A percentile compares a stretch with the other conserved stretches of the same genome.
These are phyloP conservation scores for Conger conger DNA, from an alignment of 2,113 vertebrate genomes.

Conservation along the genomic window DNA sequence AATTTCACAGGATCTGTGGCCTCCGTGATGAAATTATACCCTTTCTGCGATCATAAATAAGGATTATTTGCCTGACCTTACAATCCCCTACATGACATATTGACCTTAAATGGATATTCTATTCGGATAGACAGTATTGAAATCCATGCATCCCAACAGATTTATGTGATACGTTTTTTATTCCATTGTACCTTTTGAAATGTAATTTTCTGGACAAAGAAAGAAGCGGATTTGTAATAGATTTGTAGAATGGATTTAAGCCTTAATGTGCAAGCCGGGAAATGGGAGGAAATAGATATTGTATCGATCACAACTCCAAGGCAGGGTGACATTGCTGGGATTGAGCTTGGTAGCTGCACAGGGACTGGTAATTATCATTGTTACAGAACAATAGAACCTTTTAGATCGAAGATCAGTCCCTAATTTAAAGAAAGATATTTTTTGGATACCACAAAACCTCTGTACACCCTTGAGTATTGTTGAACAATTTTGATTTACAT, in stretches of 20 bases:
- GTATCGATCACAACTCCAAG: background rate
- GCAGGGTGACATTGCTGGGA: background rate
- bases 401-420: too few relatives aligned
- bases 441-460: background rate
- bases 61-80: background rate
- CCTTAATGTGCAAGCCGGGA: background rate
- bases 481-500: too few relatives aligned
- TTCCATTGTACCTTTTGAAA: constrained; percentile 1
- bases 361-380: background rate
- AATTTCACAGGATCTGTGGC: background rate
- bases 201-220: background rate
- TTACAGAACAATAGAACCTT: too few relatives aligned
- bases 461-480: too few relatives aligned
- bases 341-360: background rate
- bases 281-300: background rate
- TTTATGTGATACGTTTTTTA: background rate
- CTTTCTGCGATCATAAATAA: background rate
- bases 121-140: background rate
- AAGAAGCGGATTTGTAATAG: background rate
- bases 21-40: background rate
- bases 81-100: background rate
- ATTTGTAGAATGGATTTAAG: background rate
- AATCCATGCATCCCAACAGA: background rate
- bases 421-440: too few relatives aligned
- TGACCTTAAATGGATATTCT: constrained; percentile 5